Base-by-base conservation (phyloP, 2,113 vertebrate species). In the Scytalopus superciliaris region DNA sequence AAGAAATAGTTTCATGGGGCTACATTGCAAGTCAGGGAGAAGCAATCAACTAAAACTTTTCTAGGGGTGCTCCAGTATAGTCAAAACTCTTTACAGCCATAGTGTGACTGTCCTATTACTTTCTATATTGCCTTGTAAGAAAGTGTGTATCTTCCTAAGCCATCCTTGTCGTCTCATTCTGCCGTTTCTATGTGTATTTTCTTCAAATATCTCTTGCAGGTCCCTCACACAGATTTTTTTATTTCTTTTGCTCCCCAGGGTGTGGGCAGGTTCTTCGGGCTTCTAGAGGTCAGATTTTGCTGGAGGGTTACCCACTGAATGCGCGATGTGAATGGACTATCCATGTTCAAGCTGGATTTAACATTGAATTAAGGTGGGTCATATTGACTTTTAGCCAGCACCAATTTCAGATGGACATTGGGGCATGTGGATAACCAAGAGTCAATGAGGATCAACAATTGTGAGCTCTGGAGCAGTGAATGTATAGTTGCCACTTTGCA, bases 251-350 rank as follows among this genome's bases (percentile, higher is more conserved):
- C 49, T 92, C 83, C 95, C 50, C 89, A 99, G 99, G 98, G 63
- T 99, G 99, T 5, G 99, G 99, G 30, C 98, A 99, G 83, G 98
- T 99, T 88, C 98, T 99, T 67, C 98, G 63, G 66, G 98, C 98
- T 92, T 95, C 98, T 7, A 99, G 98, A 88, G 99, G 99, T 79
- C 99, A 99, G 84, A 98, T 99, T 97, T 98, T 99, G 84, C 92
- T 99, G 95, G 99, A 99, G 92, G 98, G 99, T 95, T 99, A 99
- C 93, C 99, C 99, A 3, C 98, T 99, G 94, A 99, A 99, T 44
- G 98, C 99, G 60, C 98, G 98, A 62, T 99, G 99, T 8, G 99
- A 99, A 94, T 99, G 99, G 99, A 99, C 98, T 80, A 97, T 99
- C 92, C 97, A 99, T 17, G 99, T 99, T 95, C 98, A 98, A 75